Evolutionary conservation across 2,113 vertebrate species (phyloP), one percentile per base, ranked within the genome.

Genomic region (Calonectris borealis): DNA sequence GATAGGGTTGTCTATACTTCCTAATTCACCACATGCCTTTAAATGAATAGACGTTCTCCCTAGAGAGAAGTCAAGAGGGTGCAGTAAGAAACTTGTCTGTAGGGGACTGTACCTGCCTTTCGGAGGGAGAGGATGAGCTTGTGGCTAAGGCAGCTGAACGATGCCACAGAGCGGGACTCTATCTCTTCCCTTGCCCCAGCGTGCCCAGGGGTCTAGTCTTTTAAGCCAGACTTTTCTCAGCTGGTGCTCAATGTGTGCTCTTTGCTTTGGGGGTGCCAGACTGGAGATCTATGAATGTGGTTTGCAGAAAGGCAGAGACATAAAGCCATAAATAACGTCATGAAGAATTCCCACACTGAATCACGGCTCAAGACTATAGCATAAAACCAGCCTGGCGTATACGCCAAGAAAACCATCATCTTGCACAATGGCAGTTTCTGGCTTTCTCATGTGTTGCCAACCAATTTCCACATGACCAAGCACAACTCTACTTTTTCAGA

Each of bases 301-400:
- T 65, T 91, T 80, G 44, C 52, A 77, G 77, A 91, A 89, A 79
- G 31, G 31, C 58, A 61, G 60, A 88, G 68, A 83, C 58, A 57
- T 57, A 69, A 57, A 86, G 38, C 36, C 51, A 60, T 90, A 90
- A 96, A 93, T 66, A 92, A 85, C 0, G 0, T 42, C 11, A 58
- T 31, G 38, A 93, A 62, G 66, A 94, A 92, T 96, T 96, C 93
- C 84, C 85, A 84, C 48, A 72, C 57, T 57, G 82, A 93, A 86
- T 92, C 60, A 38, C 27, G 75, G 22, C 65, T 93, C 40, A 65
- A 38, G 70, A 36, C 32, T 93, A 25, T 83, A 48, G 32, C 78
- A 80, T 88, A 94, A 94, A 83, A 34, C 58, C 26, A 38, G 34
- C 42, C 42, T 68, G 34, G 22, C 2, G 0, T 62, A 4, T 58